A percentile compares a stretch with the other conserved stretches of the same genome.
These are phyloP conservation scores for Chelonoidis abingdonii DNA, from an alignment of 2,113 vertebrate genomes.

Conservation along the genomic window DNA sequence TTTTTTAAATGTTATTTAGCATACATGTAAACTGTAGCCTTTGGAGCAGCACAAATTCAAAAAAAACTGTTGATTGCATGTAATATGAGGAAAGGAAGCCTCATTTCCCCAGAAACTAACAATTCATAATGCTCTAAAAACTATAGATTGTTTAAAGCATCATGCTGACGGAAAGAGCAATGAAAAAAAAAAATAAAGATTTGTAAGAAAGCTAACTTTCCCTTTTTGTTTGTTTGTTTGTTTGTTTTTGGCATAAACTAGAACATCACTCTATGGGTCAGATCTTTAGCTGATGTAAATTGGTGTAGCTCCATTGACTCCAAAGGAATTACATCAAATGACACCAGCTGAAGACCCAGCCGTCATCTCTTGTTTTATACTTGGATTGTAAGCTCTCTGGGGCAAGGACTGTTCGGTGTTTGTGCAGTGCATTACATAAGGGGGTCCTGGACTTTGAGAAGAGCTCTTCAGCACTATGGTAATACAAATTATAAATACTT, in stretches of 20 bases:
- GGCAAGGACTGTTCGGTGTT: not conserved
- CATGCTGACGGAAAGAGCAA: slow-evolving; percentile 17
- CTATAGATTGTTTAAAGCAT: slow-evolving; percentile 32
- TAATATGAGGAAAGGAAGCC: slow-evolving; percentile 26
- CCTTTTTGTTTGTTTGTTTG: too few species aligned
- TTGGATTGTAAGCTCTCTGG: not conserved
- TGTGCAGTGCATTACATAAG: not conserved
- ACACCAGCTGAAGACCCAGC: not conserved
- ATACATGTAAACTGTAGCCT: not conserved
- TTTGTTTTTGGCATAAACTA: not conserved
- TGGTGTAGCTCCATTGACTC: not conserved
- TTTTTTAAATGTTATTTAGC: slow-evolving; percentile 1
- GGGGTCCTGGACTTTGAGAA: not conserved
- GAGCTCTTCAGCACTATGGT: not conserved
- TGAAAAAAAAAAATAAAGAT: slow-evolving; percentile 14
- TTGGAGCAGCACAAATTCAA: slow-evolving; percentile 17
- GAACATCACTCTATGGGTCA: not conserved
- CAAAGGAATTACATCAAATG: not conserved
- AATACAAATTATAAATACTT: not conserved
- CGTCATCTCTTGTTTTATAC: not conserved
- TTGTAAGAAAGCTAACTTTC: not conserved
- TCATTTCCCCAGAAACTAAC: slow-evolving; percentile 11
- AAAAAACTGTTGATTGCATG: not conserved
- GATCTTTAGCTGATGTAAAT: not conserved
- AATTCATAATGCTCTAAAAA: slow-evolving; percentile 6